A percentile compares a stretch with the other conserved stretches of the same genome.
phyloP scores from a whole-genome alignment of 2,797 vertebrate genomes.

The Aythya fuligula region DNA sequence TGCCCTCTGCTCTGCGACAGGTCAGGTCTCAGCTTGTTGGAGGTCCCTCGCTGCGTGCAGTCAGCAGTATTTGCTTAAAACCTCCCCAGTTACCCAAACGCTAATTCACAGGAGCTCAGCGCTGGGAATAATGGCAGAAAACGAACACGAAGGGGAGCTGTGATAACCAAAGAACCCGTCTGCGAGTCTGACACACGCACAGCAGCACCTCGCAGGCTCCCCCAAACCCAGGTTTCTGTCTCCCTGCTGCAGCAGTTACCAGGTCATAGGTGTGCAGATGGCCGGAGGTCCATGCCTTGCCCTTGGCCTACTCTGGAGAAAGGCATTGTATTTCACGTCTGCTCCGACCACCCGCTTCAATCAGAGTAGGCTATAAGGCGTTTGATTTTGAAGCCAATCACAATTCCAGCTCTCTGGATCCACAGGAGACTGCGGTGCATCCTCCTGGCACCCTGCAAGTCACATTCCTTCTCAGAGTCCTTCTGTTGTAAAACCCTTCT shows the following conservation, averaged over 20 bases:
- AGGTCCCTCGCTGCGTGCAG: background rate
- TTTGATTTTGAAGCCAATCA: background rate
- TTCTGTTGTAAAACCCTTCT: background rate
- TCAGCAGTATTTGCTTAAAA: background rate
- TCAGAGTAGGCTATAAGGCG: background rate
- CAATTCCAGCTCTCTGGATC: background rate
- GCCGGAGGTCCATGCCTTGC: background rate
- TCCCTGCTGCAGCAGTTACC: background rate
- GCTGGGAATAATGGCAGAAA: background rate
- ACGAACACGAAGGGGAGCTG: background rate
- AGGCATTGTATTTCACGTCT: background rate
- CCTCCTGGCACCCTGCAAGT: background rate
- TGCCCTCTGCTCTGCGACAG: background rate
- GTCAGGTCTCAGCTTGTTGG: background rate
- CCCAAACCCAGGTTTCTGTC: background rate
- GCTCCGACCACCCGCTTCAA: background rate
- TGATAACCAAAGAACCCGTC: background rate
- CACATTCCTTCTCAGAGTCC: background rate
- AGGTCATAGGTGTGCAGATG: background rate
- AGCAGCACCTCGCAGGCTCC: background rate
- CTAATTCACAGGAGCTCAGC: background rate
- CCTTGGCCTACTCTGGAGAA: slow-evolving; percentile 4
- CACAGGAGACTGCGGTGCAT: background rate
- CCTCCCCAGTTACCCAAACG: background rate
- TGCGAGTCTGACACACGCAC: background rate